Base-by-base conservation (phyloP, 2,113 vertebrate genomes). In the Origma solitaria region DNA sequence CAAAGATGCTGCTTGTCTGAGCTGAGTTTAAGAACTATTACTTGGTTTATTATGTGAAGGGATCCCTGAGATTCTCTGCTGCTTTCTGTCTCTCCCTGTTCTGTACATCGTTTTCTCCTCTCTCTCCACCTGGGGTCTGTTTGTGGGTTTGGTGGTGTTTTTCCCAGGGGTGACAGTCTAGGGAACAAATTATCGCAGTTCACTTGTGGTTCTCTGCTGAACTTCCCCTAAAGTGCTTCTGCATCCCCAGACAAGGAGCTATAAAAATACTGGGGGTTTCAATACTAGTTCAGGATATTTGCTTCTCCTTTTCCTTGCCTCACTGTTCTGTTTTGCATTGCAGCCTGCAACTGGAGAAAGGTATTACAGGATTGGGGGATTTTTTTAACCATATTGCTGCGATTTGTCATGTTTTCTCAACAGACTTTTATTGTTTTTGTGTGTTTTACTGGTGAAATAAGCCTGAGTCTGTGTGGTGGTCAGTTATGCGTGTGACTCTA, bases 331-430 rank as follows among this genome's bases (percentile, higher is more conserved):
- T 96, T 95, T 94, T 95, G 82, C 68, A 57, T 91, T 96, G 88
- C 85, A 96, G 88, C 83, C 83, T 94, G 88, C 90, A 91, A 31
- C n/a, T 90, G 95, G 95, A 92, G 47, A 88, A 84, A 96, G 96
- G 92, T 94, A 95, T 95, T 92, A 64, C 86, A 91, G 40, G 44
- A 87, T 50, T 10, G 7, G 28, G 13, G 23, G 18, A 51, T 3
- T 9, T 72, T 61, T 90, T 76, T 20, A 54, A 84, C 25, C 33
- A 5, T 44, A 35, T 30, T 40, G 10, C 65, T 91, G 58, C 83
- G 40, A 56, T 11, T 44, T 90, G 25, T 65, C 1, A 0, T 89
- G 11, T 73, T 88, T 96, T 68, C n/a, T 60, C 79, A 51, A 24
- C 24, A 57, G 35, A 40, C 35, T 60, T 64, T 15, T 35, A 51